These are phyloP conservation scores for Serranus cabrilla DNA, from an alignment of 2,797 vertebrate genomes.

Conservation along the genomic window DNA sequence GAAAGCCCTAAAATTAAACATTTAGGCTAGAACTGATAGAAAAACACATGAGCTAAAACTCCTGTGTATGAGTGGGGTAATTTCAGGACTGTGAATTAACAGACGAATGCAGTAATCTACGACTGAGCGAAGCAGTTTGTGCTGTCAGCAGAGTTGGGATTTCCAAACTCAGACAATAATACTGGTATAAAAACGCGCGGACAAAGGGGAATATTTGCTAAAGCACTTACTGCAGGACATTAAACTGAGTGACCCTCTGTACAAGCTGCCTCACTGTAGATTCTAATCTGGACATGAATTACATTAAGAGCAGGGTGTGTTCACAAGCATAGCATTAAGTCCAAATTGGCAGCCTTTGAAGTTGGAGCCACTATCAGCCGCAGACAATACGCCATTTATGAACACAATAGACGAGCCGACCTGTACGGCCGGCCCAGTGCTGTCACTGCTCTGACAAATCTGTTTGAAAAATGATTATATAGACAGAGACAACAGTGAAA, in stretches of 20 bases:
- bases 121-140: constrained; percentile 24
- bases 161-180: constrained; percentile 61
- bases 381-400: constrained; percentile 63
- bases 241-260: constrained; percentile 42
- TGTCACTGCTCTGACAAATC: constrained; percentile 49
- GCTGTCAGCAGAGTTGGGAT: constrained; percentile 25
- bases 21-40: constrained; percentile 64
- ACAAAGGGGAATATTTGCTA: constrained; percentile 61
- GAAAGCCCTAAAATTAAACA: constrained; percentile 72
- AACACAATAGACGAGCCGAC: constrained; percentile 54
- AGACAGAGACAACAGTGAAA: constrained; percentile 33
- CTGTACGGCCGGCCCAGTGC: constrained; percentile 29
- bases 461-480: constrained; percentile 63
- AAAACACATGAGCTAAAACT: constrained; percentile 51
- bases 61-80: constrained; percentile 6
- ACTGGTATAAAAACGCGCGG: constrained; percentile 43
- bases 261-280: constrained; percentile 41
- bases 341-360: constrained; percentile 66
- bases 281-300: constrained; percentile 69
- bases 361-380: constrained; percentile 62
- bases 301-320: constrained; percentile 71
- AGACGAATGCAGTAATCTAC: constrained; percentile 10
- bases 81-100: constrained; percentile 32
- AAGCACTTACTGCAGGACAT: constrained; percentile 56
- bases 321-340: constrained; percentile 54